These are phyloP conservation scores for Orthosia gracilis DNA, from an alignment of 2,888 invertebrate species.

Conservation along the genomic window DNA sequence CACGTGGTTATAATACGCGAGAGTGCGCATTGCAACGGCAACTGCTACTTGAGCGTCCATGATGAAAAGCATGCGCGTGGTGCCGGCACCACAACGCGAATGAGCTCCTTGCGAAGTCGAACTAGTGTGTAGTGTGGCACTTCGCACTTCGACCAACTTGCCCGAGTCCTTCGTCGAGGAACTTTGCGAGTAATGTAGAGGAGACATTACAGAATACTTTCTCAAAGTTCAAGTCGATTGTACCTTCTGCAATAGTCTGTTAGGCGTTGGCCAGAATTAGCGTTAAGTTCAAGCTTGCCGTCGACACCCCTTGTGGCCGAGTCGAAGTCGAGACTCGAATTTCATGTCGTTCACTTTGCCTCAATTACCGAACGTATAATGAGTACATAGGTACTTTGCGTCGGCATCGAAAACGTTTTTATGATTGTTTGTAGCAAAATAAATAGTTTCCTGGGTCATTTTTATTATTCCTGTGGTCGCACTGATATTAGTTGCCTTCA, in stretches of 20 bases:
- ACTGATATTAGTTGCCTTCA: neutral
- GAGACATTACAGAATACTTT: no score
- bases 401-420: neutral
- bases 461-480: slow-evolving; percentile 14
- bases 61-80: no score
- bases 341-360: slow-evolving; percentile 19
- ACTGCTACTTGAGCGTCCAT: no score
- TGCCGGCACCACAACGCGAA: no score
- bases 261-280: slow-evolving; percentile 3
- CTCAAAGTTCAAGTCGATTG: neutral
- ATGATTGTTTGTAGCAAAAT: slow-evolving; percentile 11
- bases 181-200: no score
- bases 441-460: neutral
- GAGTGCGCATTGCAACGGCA: no score
- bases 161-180: no score
- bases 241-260: neutral
- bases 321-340: slow-evolving; percentile 14
- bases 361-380: slow-evolving; percentile 7
- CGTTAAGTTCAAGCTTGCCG: slow-evolving; percentile 21
- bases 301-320: slow-evolving; percentile 1
- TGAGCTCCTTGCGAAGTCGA: no score
- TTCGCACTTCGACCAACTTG: no score
- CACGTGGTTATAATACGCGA: no score
- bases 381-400: neutral
- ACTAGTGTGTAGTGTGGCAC: no score